These are phyloP conservation scores for Strongylocentrotus purpuratus DNA, from an alignment of 35 echinoderm and acorn worm species.

Conservation along the genomic window DNA sequence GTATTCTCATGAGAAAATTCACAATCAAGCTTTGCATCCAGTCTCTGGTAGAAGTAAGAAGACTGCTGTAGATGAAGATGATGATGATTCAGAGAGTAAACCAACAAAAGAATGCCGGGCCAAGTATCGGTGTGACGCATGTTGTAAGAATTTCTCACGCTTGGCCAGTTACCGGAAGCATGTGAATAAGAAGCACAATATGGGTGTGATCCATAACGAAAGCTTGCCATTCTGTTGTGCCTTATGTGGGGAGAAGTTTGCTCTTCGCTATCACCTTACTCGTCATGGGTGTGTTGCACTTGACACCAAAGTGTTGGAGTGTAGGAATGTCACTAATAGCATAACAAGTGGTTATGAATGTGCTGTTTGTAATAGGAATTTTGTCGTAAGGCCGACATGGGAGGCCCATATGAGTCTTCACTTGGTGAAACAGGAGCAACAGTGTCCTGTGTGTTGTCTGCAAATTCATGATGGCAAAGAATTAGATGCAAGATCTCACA, in stretches of 20 bases:
- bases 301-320: background rate
- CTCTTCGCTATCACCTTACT: background rate
- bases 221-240: background rate
- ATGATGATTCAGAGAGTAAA: background rate
- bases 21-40: background rate
- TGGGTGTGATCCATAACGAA: background rate
- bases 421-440: too few relatives aligned
- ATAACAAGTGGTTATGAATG: background rate
- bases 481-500: too few relatives aligned
- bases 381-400: background rate
- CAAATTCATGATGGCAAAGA: too few relatives aligned
- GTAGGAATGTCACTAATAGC: background rate
- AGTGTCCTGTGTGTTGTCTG: too few relatives aligned
- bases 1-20: background rate
- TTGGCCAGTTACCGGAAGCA: too few relatives aligned
- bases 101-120: background rate
- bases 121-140: too few relatives aligned
- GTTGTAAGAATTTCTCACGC: too few relatives aligned
- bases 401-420: too few relatives aligned
- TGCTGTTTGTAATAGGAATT: background rate
- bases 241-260: background rate
- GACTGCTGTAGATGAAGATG: background rate
- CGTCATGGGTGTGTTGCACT: background rate
- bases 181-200: too few relatives aligned
- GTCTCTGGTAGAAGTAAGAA: background rate